Evolutionary conservation across 1,140 invertebrate species (phyloP), one percentile per base, ranked within the genome.

Genomic region (Nasonia longicornis): DNA sequence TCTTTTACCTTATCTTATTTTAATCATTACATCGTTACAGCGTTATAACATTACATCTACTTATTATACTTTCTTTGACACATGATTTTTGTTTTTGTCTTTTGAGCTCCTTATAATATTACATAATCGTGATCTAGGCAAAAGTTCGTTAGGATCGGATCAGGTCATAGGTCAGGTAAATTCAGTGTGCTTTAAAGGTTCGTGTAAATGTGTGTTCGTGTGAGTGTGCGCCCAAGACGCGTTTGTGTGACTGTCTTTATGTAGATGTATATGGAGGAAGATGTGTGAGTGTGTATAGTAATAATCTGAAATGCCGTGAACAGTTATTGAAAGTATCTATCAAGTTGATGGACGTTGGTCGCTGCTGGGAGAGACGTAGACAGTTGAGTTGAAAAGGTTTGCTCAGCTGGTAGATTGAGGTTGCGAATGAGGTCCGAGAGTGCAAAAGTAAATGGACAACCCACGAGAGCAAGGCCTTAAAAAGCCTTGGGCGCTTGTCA

Each of bases 391-490:
- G 79, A 79, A 45, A 78, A 52, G 71, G n/a, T 45, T 73, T 76
- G 63, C 48, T 77, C 74, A 16, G 80, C 80, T 48, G 80, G 80
- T 77, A 73, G 73, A 81, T 67, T 35, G 45, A 74, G 72, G 45
- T 42, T 67, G 64, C 42, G 73, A 75, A 63, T 66, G 64, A 82
- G 69, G 81, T 78, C 76, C 81, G 81, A 78, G 70, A 75, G 72
- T 79, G 67, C 71, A 78, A 79, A 76, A 79, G 52, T 76, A 73
- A 82, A 70, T 80, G 77, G 84, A 87, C 86, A 89, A 87, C 88
- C 87, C 86, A 88, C 87, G 77, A 75, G 86, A 85, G 88, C 89
- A 90, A 90, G 87, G 79, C 52, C 42, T 63, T 58, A 52, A 73
- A 52, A 73, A 73, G 75, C 81, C 81, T 75, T 88, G 86, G 84